Evolutionary conservation across 2,113 vertebrate species (phyloP), one percentile per base, ranked within the genome.

Genomic region (Platysternon megacephalum): DNA sequence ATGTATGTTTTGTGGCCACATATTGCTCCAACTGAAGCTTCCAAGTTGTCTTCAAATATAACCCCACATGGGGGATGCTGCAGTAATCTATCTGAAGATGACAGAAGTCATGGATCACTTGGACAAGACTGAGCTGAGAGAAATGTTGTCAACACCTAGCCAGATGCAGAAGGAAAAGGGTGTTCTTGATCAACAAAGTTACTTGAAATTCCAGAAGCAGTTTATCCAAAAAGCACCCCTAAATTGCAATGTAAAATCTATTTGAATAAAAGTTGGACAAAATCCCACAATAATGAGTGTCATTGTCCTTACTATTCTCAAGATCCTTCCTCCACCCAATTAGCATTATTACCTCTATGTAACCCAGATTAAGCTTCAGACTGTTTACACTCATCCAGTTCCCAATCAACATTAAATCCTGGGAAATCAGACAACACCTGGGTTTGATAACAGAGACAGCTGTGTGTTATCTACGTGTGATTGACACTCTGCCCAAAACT

Each of bases 131-230:
- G 81, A 89, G 89, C 94, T 91, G 89, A 90, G 13, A 92, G 46
- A 95, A 95, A 91, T 87, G 93, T 0, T 32, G 74, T 90, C 80
- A 96, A 86, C 32, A 55, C 19, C 61, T 87, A 94, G 7, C 65
- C n/a, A 72, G 4, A 89, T 5, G 26, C 28, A 83, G 87, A 14
- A 39, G 91, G 80, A 76, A 89, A 79, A 88, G 88, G 17, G 9
- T 29, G 13, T 22, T 72, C 0, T 52, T 88, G 0, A 68, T 39
- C 48, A 68, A 78, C 93, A 78, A 76, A 44, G 44, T 46, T 78
- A 78, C 42, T 46, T 78, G 74, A 78, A 95, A 81, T 91, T 93
- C 68, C 79, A 74, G 79, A 89, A 80, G 35, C 52, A 76, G 10
- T 76, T 76, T 87, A 3, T 86, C 39, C 22, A 78, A 61, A 90